These are phyloP conservation scores for Diabrotica balteata DNA, from an alignment of 2,888 invertebrate genomes.

Conservation along the genomic window DNA sequence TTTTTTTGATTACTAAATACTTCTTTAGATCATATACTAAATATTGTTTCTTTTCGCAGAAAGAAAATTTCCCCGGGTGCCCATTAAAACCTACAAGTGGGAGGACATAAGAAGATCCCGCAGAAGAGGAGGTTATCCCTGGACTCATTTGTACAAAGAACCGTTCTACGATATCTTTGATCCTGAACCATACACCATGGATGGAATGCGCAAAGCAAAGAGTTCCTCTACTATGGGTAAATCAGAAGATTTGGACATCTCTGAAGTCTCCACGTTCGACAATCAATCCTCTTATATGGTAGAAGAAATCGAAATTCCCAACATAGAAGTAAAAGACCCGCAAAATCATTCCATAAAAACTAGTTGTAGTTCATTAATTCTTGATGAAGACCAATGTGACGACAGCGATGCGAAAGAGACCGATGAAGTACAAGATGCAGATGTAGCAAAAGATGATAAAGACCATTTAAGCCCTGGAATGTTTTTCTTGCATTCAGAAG, in stretches of 20 bases:
- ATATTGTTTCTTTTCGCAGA: constrained; percentile 46
- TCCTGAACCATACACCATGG: constrained; percentile 55
- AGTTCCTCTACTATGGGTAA: constrained; percentile 46
- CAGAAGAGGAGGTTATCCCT: constrained; percentile 78
- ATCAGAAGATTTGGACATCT: constrained; percentile 40
- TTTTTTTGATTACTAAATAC: background rate
- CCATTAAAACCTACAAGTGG: constrained; percentile 82
- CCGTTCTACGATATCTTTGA: constrained; percentile 61
- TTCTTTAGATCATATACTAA: background rate
- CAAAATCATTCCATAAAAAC: constrained; percentile 37
- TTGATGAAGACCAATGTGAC: constrained; percentile 30
- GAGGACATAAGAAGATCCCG: constrained; percentile 77
- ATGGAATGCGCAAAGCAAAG: constrained; percentile 47
- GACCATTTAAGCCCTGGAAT: constrained; percentile 34
- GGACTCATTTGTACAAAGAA: constrained; percentile 78
- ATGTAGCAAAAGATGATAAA: constrained; percentile 35
- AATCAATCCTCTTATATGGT: constrained; percentile 9
- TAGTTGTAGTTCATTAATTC: constrained; percentile 34
- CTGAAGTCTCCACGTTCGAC: constrained; percentile 37
- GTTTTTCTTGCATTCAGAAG: constrained; percentile 50
- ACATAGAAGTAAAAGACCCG: constrained; percentile 15
- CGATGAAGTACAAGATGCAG: constrained; percentile 12
- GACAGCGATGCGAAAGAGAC: constrained; percentile 8
- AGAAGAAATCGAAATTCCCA: constrained; percentile 18
- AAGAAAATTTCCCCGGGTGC: constrained; percentile 67